Conservation (phyloP, 1,140 invertebrate species). For the Caenorhabditis tropicalis region DNA sequence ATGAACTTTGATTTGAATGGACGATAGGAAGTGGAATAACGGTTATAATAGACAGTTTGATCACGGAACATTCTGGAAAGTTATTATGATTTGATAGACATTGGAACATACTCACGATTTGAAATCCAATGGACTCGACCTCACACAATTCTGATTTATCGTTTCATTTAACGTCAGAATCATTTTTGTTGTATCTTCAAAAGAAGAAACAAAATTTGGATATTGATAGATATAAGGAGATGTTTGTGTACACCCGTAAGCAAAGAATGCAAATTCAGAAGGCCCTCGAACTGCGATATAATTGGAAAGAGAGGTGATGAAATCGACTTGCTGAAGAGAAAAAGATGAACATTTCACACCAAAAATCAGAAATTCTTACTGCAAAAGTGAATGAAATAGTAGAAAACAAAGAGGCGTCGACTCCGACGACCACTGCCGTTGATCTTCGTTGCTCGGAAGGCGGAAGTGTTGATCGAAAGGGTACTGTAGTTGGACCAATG, state of each 20-base stretch:
- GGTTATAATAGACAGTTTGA: not conserved
- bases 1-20: not conserved
- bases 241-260: not conserved
- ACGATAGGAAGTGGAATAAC: not conserved
- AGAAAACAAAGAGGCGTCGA: not conserved
- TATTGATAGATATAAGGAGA: not conserved
- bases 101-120: not conserved
- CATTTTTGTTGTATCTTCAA: not conserved
- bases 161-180: not conserved
- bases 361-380: not conserved
- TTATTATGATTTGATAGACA: not conserved
- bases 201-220: not conserved
- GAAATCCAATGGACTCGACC: not conserved
- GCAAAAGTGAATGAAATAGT: not conserved
- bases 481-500: not conserved
- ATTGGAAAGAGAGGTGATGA: not conserved
- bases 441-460: not conserved
- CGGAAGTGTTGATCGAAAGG: not conserved
- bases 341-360: no score
- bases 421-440: not conserved
- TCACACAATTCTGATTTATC: not conserved
- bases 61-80: constrained; percentile 15
- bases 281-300: not conserved
- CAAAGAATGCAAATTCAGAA: not conserved
- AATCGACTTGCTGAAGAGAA: constrained; percentile 6